These are phyloP conservation scores for Octonoba sinensis DNA, from an alignment of 2,888 invertebrate genomes.

Conservation along the genomic window DNA sequence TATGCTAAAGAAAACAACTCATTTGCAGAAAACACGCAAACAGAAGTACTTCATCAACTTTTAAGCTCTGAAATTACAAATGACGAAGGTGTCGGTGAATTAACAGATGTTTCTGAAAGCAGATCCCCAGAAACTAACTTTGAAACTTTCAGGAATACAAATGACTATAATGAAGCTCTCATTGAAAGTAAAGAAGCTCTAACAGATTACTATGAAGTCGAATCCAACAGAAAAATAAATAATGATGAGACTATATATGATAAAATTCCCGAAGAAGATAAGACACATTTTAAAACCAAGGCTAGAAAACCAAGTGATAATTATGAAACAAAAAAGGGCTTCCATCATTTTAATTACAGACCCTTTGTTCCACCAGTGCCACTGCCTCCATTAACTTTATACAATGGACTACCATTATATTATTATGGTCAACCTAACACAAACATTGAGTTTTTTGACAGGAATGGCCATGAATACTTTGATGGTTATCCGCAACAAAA, in stretches of 20 bases:
- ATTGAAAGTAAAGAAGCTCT: conserved; percentile 14
- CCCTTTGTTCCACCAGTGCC: conserved; percentile 32
- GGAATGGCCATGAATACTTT: conserved; percentile 16
- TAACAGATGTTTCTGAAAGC: too few relatives aligned
- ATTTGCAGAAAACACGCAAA: neutral
- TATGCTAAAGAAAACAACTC: neutral
- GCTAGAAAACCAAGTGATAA: conserved; percentile 30
- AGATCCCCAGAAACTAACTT: too few relatives aligned
- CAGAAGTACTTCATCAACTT: too few relatives aligned
- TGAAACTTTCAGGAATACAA: conserved; percentile 7
- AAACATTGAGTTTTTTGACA: conserved; percentile 12
- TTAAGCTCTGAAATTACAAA: too few relatives aligned
- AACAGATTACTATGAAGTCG: conserved; percentile 16
- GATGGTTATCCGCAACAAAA: conserved; percentile 35
- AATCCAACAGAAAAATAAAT: conserved; percentile 9
- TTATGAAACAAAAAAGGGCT: conserved; percentile 13
- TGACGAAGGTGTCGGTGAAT: too few relatives aligned
- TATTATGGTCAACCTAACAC: conserved; percentile 34
- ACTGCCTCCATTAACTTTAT: conserved; percentile 47
- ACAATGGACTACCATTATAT: conserved; percentile 42
- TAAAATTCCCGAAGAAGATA: neutral
- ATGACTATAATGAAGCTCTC: conserved; percentile 23
- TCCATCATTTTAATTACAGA: conserved; percentile 13
- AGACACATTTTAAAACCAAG: conserved; percentile 30
- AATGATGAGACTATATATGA: neutral